Percentiles rank a stretch among this genome's conserved stretches.
Evolutionary conservation across 2,797 vertebrate genomes (phyloP).

Genomic region (Hybognathus amarus): DNA sequence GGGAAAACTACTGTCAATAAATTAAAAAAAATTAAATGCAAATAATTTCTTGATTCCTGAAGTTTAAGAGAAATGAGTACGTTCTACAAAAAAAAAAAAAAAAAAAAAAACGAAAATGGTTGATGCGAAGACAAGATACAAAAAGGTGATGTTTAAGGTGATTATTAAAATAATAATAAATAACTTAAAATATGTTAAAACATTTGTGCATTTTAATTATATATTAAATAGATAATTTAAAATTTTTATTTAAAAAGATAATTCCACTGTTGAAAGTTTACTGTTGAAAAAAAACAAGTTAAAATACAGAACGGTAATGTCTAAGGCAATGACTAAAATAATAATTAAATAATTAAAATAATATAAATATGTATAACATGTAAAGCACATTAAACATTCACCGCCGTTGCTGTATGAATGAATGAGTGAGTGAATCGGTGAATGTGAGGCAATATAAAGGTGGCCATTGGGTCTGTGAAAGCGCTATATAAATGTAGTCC

Average conservation of each 20-base stretch:
- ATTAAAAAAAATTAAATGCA: background rate
- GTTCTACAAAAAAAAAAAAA: background rate
- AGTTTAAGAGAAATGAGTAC: background rate
- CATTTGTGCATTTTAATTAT: background rate
- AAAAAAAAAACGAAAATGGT: background rate
- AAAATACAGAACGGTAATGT: background rate
- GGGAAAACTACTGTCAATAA: background rate
- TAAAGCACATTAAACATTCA: background rate
- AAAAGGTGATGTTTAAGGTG: background rate
- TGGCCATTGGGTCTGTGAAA: no score
- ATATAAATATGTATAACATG: background rate
- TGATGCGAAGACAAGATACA: background rate
- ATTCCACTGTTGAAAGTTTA: background rate
- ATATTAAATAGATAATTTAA: background rate
- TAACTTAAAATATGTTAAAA: background rate
- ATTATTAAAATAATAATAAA: background rate
- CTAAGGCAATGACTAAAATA: background rate
- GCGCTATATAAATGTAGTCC: no score
- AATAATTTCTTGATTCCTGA: background rate
- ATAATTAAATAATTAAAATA: background rate
- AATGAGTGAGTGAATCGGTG: no score
- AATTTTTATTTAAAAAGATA: background rate
- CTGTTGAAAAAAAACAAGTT: background rate
- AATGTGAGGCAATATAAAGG: no score
- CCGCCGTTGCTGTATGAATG: no score